Conservation (phyloP, 2,113 vertebrate genomes). For the Aix galericulata region DNA sequence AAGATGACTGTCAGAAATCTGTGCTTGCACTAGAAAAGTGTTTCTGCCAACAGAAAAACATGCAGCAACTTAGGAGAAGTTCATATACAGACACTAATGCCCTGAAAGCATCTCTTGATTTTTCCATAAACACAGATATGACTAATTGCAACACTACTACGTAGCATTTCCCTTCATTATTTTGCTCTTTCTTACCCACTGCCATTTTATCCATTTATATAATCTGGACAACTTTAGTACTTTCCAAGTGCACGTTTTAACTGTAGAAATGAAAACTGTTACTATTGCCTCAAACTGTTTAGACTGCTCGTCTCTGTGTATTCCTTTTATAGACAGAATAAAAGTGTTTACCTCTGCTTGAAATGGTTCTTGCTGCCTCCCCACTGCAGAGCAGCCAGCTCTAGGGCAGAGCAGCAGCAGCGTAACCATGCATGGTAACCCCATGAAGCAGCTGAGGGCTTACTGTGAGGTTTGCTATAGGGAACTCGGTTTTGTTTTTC, state of each 20-base stretch:
- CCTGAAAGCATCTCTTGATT: not conserved
- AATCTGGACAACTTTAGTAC: conserved; percentile 6
- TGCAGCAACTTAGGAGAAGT: not conserved
- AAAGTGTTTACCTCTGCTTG: conserved; percentile 42
- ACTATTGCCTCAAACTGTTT: conserved; percentile 26
- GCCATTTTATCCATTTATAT: not conserved
- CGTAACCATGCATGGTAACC: not conserved
- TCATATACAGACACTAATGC: not conserved
- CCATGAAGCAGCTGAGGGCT: not conserved
- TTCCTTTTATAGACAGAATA: conserved; percentile 61
- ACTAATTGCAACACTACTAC: not conserved
- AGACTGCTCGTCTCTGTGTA: conserved; percentile 48
- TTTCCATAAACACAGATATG: conserved; percentile 1
- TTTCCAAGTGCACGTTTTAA: conserved; percentile 23
- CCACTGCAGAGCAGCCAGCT: not conserved
- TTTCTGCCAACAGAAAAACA: not conserved
- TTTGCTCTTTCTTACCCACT: not conserved
- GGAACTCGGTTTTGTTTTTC: not conserved
- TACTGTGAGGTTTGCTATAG: not conserved
- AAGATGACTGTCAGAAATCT: not conserved
- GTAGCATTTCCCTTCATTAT: not conserved
- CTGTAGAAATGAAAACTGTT: conserved; percentile 13
- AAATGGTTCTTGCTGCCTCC: not conserved
- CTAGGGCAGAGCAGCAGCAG: not conserved
- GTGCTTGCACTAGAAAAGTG: not conserved